Evolutionary conservation across 2,888 invertebrate species (phyloP).

Genomic region (Cheilosia scutellata): DNA sequence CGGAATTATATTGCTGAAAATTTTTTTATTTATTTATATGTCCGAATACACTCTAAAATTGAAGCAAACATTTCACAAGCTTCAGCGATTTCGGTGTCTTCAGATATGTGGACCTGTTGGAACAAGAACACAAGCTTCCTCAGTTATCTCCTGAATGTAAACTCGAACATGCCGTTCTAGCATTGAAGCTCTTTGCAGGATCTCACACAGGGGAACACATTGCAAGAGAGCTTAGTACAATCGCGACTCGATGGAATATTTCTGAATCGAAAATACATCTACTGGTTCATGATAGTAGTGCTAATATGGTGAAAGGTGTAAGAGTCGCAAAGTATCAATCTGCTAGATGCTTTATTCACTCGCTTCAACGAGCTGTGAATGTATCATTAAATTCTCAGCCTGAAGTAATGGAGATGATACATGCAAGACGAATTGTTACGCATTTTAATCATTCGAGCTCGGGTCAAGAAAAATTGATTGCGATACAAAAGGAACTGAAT

Average conservation of each 20-base stretch:
- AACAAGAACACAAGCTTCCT: slow-evolving; percentile 1
- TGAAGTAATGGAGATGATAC: slow-evolving; percentile 63
- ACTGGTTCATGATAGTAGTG: slow-evolving; percentile 37
- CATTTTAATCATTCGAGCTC: slow-evolving; percentile 72
- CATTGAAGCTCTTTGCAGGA: slow-evolving; percentile 23
- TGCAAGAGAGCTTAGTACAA: slow-evolving; percentile 39
- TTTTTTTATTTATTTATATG: not conserved
- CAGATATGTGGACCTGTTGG: slow-evolving; percentile 11
- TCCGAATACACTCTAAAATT: slow-evolving; percentile 1
- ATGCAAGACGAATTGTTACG: slow-evolving; percentile 68
- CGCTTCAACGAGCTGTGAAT: slow-evolving; percentile 46
- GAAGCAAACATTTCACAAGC: not conserved
- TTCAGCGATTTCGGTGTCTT: not conserved
- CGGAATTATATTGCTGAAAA: slow-evolving; percentile 22
- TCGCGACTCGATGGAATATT: slow-evolving; percentile 37
- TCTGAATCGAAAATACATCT: slow-evolving; percentile 26
- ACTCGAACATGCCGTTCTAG: slow-evolving; percentile 15
- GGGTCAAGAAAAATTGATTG: slow-evolving; percentile 75
- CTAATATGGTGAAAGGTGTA: slow-evolving; percentile 48
- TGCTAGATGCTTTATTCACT: slow-evolving; percentile 51
- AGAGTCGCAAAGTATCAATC: slow-evolving; percentile 36
- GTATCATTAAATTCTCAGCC: slow-evolving; percentile 70
- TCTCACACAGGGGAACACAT: slow-evolving; percentile 33
- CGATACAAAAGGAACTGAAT: slow-evolving; percentile 72
- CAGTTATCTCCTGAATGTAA: not conserved